A percentile compares a stretch with the other conserved stretches of the same genome.
Conservation (phyloP, 1,140 invertebrate species). For the Hycleus phaleratus region DNA sequence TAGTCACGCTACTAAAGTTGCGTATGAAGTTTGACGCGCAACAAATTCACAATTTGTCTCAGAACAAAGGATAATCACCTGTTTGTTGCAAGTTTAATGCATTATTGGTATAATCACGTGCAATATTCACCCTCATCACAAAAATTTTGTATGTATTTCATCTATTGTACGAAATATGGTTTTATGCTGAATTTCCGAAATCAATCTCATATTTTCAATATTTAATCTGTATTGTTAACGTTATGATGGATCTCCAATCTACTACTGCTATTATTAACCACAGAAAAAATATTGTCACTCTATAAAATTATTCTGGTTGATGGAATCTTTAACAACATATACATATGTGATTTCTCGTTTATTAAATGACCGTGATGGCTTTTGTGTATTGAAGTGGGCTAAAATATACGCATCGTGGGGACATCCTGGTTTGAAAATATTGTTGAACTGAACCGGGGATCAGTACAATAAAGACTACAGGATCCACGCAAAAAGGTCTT, state of each 20-base stretch:
- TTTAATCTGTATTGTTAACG: constrained; percentile 4
- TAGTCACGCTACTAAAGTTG: constrained; percentile 25
- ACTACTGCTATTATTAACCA: background rate
- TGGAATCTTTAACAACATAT: constrained; percentile 1
- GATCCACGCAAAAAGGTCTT: constrained; percentile 7
- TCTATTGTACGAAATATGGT: constrained; percentile 5
- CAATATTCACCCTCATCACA: no score
- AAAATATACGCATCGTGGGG: constrained; percentile 5
- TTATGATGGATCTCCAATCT: background rate
- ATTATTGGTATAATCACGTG: no score
- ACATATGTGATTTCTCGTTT: background rate
- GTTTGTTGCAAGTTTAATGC: constrained; percentile 21
- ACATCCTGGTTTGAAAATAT: constrained; percentile 5
- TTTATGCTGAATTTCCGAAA: constrained; percentile 17
- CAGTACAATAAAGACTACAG: background rate
- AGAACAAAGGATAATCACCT: constrained; percentile 30
- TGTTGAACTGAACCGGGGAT: background rate
- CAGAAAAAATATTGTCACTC: constrained; percentile 7
- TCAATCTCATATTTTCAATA: background rate
- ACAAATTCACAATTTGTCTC: constrained; percentile 29
- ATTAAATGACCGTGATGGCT: background rate
- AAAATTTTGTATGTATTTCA: no score
- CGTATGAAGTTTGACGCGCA: constrained; percentile 25
- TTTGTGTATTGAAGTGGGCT: background rate
- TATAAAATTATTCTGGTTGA: constrained; percentile 14